Base-by-base conservation (phyloP, 2,113 vertebrate genomes). In the Nymphicus hollandicus region DNA sequence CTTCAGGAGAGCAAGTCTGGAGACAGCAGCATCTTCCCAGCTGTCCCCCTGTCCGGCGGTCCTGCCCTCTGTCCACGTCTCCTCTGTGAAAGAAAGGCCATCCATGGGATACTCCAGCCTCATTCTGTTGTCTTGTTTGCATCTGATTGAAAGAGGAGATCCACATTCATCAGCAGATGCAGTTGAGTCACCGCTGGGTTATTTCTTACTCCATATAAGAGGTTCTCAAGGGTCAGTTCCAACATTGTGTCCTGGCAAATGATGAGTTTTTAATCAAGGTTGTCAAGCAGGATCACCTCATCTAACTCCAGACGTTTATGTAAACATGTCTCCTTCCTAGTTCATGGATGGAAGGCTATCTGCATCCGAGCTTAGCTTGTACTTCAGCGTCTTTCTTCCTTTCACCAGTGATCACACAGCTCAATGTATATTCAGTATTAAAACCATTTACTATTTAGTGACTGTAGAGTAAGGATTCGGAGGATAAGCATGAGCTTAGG, bases 181-280 rank as follows among this genome's bases (percentile, higher is more conserved):
- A 82, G 91, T 81, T 96, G 91, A 96, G 68, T 96, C 93, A 95
- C 68, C 1, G 4, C 47, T 13, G 31, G 72, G 55, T 58, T 94
- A 78, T 91, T 88, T 94, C 83, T 78, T 90, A n/a, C 46, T 94
- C 63, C 14, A 2, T 27, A 47, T 24, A 82, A 52, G 61, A 82
- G n/a, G 43, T 3, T 2, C 64, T 78, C 3, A 3, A 83, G 77
- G 91, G 82, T 71, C 80, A 88, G 61, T 39, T 90, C 72, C 76
- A 50, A 11, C 77, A 16, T 2, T 2, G 4, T 46, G 77, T 33
- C 65, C 77, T 81, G 90, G 88, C 56, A 88, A 81, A 60, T 0
- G 18, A 65, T 3, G 14, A 63, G 74, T 66, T 80, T 89, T 80
- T 77, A 60, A 88, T 70, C 50, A 49, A 68, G 65, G 29, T n/a